Evolutionary conservation across 2,797 vertebrate genomes (phyloP).

Genomic region (Poecilia wingei): DNA sequence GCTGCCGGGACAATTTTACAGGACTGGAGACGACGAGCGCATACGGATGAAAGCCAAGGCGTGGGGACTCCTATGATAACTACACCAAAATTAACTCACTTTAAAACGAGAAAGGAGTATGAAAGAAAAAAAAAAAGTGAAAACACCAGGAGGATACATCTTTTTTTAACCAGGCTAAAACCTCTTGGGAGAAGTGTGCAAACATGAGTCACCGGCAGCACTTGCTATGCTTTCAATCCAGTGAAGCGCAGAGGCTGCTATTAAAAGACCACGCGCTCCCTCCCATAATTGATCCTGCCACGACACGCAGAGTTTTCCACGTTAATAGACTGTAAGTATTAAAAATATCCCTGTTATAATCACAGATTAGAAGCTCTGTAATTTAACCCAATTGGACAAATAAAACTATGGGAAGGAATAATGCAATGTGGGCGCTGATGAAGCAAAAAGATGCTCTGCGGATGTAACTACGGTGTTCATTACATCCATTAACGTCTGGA

Average conservation of each 20-base stretch:
- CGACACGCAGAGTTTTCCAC: conserved; percentile 18
- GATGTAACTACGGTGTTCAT: conserved; percentile 51
- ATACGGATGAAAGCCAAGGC: conserved; percentile 46
- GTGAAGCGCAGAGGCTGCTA: conserved; percentile 29
- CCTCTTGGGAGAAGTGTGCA: conserved; percentile 40
- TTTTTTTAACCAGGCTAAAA: conserved; percentile 21
- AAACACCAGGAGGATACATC: conserved; percentile 30
- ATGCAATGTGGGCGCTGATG: conserved; percentile 6
- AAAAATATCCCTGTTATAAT: conserved; percentile 3
- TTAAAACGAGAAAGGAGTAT: conserved; percentile 8
- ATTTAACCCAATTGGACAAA: conserved; percentile 1
- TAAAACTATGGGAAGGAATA: background rate
- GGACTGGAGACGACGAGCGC: conserved; percentile 34
- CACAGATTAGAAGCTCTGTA: background rate
- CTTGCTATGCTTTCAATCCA: conserved; percentile 30
- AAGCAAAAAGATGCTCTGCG: conserved; percentile 19
- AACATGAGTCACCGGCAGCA: conserved; percentile 64
- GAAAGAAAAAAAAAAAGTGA: background rate
- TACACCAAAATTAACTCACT: conserved; percentile 42
- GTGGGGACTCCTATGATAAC: conserved; percentile 35
- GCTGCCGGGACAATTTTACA: conserved; percentile 59
- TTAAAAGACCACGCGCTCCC: conserved; percentile 31
- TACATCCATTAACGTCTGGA: conserved; percentile 36
- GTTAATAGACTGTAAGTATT: conserved; percentile 11
- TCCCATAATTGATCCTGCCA: conserved; percentile 26